Percentiles rank a stretch among this genome's conserved stretches.
These are phyloP conservation scores for Grapholita molesta DNA, from an alignment of 1,140 invertebrate genomes.

Conservation along the genomic window DNA sequence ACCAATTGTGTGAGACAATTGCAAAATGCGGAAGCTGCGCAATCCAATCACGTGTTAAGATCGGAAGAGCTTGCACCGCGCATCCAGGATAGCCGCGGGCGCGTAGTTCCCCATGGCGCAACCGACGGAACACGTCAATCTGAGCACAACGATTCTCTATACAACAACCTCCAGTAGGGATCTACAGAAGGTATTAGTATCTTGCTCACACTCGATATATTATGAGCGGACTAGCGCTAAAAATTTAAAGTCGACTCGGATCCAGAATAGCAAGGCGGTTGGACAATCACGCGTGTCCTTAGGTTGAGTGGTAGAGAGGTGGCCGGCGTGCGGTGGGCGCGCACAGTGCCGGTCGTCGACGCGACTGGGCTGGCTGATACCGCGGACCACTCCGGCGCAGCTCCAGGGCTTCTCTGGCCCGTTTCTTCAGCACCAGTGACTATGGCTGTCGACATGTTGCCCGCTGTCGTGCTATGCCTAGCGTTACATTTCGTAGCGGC, in stretches of 20 bases:
- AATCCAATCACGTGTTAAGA: neutral
- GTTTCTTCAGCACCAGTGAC: slow-evolving; percentile 15
- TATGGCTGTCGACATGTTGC: slow-evolving; percentile 53
- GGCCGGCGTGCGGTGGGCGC: slow-evolving; percentile 24
- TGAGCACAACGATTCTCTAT: neutral
- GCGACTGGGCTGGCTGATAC: slow-evolving; percentile 54
- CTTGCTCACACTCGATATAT: neutral
- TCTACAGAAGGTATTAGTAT: neutral
- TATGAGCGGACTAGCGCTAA: neutral
- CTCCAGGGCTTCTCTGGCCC: neutral
- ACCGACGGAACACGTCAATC: slow-evolving; percentile 1
- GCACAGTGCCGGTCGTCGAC: slow-evolving; percentile 50
- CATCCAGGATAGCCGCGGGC: slow-evolving; percentile 11
- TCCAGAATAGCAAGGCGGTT: slow-evolving; percentile 11
- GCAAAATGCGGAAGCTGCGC: slow-evolving; percentile 8
- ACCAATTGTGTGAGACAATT: neutral
- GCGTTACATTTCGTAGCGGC: slow-evolving; percentile 51
- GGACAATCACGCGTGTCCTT: slow-evolving; percentile 57
- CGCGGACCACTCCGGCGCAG: slow-evolving; percentile 8
- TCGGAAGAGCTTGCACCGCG: slow-evolving; percentile 10
- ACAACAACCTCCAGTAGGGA: neutral
- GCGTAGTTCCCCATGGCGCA: slow-evolving; percentile 1
- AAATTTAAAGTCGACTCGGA: neutral
- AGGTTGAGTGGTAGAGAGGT: slow-evolving; percentile 33
- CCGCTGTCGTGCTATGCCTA: slow-evolving; percentile 42